Evolutionary conservation across 2,888 invertebrate species (phyloP).

Genomic region (Aromia moschata): DNA sequence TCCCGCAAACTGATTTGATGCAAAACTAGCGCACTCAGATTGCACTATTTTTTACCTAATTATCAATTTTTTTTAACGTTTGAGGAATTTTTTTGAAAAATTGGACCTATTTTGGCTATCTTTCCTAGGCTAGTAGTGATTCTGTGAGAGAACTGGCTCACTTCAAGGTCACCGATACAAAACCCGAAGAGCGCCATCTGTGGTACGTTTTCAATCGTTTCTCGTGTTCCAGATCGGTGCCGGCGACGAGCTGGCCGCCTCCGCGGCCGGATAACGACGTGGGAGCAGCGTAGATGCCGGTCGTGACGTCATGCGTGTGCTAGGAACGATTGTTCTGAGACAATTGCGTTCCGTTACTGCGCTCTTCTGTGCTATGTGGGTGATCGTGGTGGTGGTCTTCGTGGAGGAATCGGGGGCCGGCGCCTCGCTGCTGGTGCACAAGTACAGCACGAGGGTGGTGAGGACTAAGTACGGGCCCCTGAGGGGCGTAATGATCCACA

Average conservation of each 20-base stretch:
- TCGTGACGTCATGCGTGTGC: slow-evolving; percentile 61
- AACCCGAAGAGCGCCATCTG: too few relatives aligned
- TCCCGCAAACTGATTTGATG: too few relatives aligned
- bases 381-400: slow-evolving; percentile 69
- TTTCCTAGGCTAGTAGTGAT: too few relatives aligned
- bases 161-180: too few relatives aligned
- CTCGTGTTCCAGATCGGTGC: slow-evolving; percentile 31
- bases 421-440: slow-evolving; percentile 70
- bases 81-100: too few relatives aligned
- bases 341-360: slow-evolving; percentile 55
- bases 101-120: too few relatives aligned
- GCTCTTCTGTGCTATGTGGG: slow-evolving; percentile 59
- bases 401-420: slow-evolving; percentile 65
- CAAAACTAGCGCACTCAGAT: too few relatives aligned
- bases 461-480: slow-evolving; percentile 90
- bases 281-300: slow-evolving; percentile 49
- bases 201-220: too few relatives aligned
- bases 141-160: too few relatives aligned
- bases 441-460: slow-evolving; percentile 84
- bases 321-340: slow-evolving; percentile 51
- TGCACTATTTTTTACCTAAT: too few relatives aligned
- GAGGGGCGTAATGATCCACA: slow-evolving; percentile 84
- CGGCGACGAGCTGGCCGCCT: slow-evolving; percentile 29
- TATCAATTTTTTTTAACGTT: too few relatives aligned
- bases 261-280: slow-evolving; percentile 38